Evolutionary conservation across 2,797 vertebrate genomes (phyloP).

Genomic region (Meda fulgida): DNA sequence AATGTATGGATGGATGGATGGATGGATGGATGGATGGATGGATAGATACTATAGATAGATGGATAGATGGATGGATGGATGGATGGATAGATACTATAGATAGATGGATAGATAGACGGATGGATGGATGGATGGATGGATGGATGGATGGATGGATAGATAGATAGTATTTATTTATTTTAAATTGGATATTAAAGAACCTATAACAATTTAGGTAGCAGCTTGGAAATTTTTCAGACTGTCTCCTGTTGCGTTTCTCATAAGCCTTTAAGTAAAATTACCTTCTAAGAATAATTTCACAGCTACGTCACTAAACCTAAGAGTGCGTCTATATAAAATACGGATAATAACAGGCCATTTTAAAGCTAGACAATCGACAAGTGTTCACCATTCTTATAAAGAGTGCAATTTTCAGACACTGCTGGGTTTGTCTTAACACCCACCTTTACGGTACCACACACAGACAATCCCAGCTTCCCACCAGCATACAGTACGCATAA

Average conservation of each 20-base stretch:
- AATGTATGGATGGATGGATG: too few relatives aligned
- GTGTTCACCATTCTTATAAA: constrained; percentile 18
- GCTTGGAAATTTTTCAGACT: neutral
- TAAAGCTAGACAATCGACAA: constrained; percentile 1
- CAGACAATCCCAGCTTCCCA: neutral
- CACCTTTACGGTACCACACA: constrained; percentile 1
- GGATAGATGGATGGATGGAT: neutral
- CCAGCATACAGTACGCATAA: constrained; percentile 50
- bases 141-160: neutral
- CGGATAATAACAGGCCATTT: constrained; percentile 21
- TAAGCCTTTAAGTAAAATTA: neutral
- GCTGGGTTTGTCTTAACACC: constrained; percentile 21
- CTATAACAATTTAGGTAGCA: neutral
- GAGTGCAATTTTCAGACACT: constrained; percentile 23
- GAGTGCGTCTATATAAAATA: neutral
- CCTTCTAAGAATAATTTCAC: constrained; percentile 3
- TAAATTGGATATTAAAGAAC: neutral
- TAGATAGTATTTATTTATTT: neutral
- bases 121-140: neutral
- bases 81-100: neutral
- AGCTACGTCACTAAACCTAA: neutral
- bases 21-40: neutral
- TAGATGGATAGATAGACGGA: neutral
- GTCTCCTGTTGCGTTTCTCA: neutral
- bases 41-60: too few relatives aligned